phyloP scores from a whole-genome alignment of 2,113 vertebrate species.

The Dolichallabes microphthalmus region DNA sequence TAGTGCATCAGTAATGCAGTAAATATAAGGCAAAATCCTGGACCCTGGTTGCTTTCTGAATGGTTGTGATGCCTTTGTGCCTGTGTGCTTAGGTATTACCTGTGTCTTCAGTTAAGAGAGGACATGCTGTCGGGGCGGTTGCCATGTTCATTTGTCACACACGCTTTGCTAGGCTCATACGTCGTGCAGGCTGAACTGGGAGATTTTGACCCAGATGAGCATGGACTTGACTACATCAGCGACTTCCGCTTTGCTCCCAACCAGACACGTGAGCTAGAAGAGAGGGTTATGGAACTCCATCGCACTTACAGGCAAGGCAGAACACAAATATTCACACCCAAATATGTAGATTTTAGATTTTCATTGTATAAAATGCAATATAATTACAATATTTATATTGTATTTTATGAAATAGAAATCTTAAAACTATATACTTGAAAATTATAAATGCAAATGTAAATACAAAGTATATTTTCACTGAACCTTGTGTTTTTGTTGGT shows the following conservation, averaged over 20 bases:
- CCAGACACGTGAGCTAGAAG: conserved; percentile 94
- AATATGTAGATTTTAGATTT: not conserved
- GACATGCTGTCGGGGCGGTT: conserved; percentile 94
- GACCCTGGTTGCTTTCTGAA: conserved; percentile 8
- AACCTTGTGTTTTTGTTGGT: too few species aligned
- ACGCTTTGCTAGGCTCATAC: conserved; percentile 94
- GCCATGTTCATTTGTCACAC: conserved; percentile 96
- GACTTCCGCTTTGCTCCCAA: conserved; percentile 95
- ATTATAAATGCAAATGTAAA: not conserved
- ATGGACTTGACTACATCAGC: conserved; percentile 86
- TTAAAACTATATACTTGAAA: too few species aligned
- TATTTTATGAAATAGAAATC: too few species aligned
- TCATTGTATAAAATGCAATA: not conserved
- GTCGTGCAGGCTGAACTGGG: conserved; percentile 94
- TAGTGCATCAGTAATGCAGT: not conserved
- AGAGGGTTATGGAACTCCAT: conserved; percentile 96
- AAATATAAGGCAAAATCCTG: not conserved
- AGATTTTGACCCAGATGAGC: conserved; percentile 87
- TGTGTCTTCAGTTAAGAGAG: conserved; percentile 95
- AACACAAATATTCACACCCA: not conserved
- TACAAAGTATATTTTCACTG: not conserved
- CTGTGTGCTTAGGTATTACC: conserved; percentile 83
- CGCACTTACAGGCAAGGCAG: conserved; percentile 84
- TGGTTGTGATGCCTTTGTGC: conserved; percentile 13
- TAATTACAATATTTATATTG: not conserved